phyloP scores from a whole-genome alignment of 2,113 vertebrate genomes.

The Platycercus adscitus region DNA sequence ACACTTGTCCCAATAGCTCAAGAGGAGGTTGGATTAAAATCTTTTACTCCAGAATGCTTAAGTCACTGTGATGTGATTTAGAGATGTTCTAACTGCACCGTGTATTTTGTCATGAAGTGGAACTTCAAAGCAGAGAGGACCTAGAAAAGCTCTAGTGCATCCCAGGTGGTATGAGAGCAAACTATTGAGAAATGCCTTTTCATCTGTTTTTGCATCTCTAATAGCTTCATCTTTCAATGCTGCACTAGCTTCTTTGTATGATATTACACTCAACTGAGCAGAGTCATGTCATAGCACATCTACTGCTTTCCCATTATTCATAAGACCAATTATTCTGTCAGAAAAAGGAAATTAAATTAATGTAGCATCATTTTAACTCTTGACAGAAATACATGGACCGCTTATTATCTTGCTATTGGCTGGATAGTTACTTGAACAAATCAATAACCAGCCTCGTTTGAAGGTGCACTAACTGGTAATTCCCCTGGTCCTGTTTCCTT shows the following conservation, averaged over 20 bases:
- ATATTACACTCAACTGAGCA: background rate
- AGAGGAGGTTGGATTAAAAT: background rate
- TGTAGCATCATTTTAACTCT: background rate
- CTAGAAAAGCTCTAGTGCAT: background rate
- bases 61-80: background rate
- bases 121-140: background rate
- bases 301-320: background rate
- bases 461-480: background rate
- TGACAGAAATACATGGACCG: background rate
- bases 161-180: background rate
- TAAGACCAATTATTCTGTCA: background rate
- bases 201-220: background rate
- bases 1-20: background rate
- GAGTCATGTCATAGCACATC: background rate
- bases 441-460: background rate
- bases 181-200: background rate
- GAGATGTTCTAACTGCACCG: background rate
- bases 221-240: background rate
- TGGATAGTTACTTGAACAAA: background rate
- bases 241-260: background rate
- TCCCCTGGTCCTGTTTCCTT: background rate
- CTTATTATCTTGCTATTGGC: background rate
- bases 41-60: background rate
- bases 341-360: conserved; percentile 19
- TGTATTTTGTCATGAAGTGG: background rate